phyloP scores from a whole-genome alignment of 2,888 invertebrate genomes.

The Anthrax anthrax region DNA sequence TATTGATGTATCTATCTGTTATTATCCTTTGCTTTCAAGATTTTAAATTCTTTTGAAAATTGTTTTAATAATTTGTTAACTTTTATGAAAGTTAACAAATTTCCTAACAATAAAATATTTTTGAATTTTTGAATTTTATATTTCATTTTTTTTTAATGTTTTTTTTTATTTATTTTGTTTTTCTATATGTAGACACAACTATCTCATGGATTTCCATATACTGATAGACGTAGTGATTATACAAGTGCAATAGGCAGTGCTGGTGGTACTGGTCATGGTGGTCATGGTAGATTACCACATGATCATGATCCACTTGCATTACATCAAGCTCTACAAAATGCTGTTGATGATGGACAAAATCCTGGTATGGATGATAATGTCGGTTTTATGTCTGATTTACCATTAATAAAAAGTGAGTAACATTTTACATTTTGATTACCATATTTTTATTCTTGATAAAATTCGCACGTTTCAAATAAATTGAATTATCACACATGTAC shows the following conservation, averaged over 20 bases:
- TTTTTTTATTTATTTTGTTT: constrained; percentile 3
- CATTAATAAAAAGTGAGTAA: constrained; percentile 76
- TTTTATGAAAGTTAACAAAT: too few relatives aligned
- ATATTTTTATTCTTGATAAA: too few relatives aligned
- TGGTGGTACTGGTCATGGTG: constrained; percentile 38
- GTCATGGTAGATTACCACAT: constrained; percentile 34
- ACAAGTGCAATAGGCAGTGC: constrained; percentile 45
- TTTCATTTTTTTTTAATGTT: too few relatives aligned
- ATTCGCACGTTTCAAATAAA: too few relatives aligned
- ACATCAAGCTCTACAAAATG: constrained; percentile 68
- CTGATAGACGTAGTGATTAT: constrained; percentile 41
- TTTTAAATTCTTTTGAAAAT: too few relatives aligned
- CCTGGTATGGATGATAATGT: constrained; percentile 74
- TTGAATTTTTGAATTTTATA: too few relatives aligned
- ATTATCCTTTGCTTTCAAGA: too few relatives aligned
- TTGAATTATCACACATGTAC: too few relatives aligned
- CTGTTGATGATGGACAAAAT: constrained; percentile 48
- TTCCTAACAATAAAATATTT: too few relatives aligned
- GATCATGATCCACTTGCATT: constrained; percentile 62
- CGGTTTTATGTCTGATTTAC: constrained; percentile 80
- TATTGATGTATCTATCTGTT: too few relatives aligned
- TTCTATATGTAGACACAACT: constrained; percentile 34
- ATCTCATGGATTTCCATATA: constrained; percentile 47
- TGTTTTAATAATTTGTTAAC: too few relatives aligned
- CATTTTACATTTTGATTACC: too few relatives aligned